Base-by-base conservation (phyloP, 2,113 vertebrate genomes). In the Pitta sordida region DNA sequence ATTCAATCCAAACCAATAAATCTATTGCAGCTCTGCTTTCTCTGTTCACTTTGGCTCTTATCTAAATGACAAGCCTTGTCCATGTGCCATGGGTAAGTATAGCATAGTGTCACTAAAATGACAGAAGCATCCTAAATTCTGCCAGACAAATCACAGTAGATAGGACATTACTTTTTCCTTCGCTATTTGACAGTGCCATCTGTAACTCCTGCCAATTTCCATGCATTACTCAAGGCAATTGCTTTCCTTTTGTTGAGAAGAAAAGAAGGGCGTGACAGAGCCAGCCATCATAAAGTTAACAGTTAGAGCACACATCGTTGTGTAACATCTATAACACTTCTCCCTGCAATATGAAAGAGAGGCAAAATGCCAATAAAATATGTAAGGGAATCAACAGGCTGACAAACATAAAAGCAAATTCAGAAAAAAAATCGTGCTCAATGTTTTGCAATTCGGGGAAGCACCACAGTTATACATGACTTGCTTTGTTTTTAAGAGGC, bases 141-240 rank as follows among this genome's bases (percentile, higher is more conserved):
- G 74, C 80, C 79, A 97, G 88, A 94, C 86, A 88, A 86, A 91
- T 91, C 65, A 82, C 64, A 74, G 56, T 92, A 83, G 67, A 90
- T 77, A 37, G 67, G 70, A 94, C 76, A 71, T 86, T 81, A 81
- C 59, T 88, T 87, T 93, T 67, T 41, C 44, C 79, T 80, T 82
- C 1, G 1, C 81, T 75, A 52, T 88, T 92, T 92, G 86, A 92
- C 62, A 91, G 82, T 59, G 49, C 55, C 71, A 87, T 83, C 81
- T 94, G 79, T 64, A 94, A 87, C 68, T 91, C 59, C 64, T 77
- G 78, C 39, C 87, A 92, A 34, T 90, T 91, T 92, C 52, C 43
- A 11, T 39, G 56, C 43, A 43, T 48, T 88, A 73, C 74, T 91
- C 46, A 75, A 62, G 56, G 62, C 70, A 88, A 86, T 58, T 41